Evolutionary conservation across 2,797 vertebrate species (phyloP).

Genomic region (Brachymystax lenok): DNA sequence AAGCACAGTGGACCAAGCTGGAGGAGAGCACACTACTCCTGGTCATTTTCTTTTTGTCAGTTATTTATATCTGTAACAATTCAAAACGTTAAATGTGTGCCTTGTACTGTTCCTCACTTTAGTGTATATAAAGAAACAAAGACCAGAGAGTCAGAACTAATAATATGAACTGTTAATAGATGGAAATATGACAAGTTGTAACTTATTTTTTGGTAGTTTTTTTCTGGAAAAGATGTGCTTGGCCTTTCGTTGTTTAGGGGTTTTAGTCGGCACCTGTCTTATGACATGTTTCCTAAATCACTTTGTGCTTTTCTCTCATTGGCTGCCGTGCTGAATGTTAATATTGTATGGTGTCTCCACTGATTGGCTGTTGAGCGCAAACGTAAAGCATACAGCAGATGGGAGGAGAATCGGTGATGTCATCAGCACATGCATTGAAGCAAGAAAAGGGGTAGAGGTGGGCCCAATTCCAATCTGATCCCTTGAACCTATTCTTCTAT

Average conservation of each 20-base stretch:
- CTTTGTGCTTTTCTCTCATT: conserved; percentile 21
- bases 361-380: background rate
- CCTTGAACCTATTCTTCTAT: background rate
- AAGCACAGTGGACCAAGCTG: conserved; percentile 55
- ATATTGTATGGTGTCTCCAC: conserved; percentile 31
- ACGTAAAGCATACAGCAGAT: conserved; percentile 7
- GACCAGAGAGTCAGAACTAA: conserved; percentile 74
- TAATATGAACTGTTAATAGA: conserved; percentile 85
- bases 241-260: conserved; percentile 51
- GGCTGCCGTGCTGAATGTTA: conserved; percentile 19
- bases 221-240: conserved; percentile 42
- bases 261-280: conserved; percentile 54
- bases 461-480: background rate
- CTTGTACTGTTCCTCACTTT: conserved; percentile 91
- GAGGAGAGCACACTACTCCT: conserved; percentile 61
- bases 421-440: conserved; percentile 29
- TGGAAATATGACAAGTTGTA: conserved; percentile 84
- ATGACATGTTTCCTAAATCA: conserved; percentile 28
- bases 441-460: conserved; percentile 5
- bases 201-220: conserved; percentile 79
- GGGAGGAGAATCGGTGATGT: conserved; percentile 32
- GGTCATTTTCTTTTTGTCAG: conserved; percentile 43
- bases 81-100: conserved; percentile 85
- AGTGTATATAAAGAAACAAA: conserved; percentile 80
- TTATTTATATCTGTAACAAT: conserved; percentile 77